Conservation (phyloP, 2,888 invertebrate genomes). For the Muschampia plurimacula region DNA sequence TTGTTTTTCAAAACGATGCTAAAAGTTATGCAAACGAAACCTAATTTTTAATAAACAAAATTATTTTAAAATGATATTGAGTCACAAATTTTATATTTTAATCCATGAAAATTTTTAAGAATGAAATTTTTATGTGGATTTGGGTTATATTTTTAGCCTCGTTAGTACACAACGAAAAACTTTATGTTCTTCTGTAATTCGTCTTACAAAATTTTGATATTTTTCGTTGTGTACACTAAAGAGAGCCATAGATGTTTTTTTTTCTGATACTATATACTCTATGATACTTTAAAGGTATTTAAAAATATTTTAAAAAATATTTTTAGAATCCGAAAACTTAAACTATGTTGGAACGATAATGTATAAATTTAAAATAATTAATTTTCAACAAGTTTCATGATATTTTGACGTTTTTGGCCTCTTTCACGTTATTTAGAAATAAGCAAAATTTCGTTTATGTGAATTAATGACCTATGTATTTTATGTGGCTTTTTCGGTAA, state of each 20-base stretch:
- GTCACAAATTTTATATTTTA: too few relatives aligned
- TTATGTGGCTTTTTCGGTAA: slow-evolving; percentile 71
- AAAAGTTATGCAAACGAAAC: slow-evolving; percentile 39
- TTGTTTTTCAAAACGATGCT: slow-evolving; percentile 53
- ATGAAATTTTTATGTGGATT: neutral
- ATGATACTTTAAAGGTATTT: neutral
- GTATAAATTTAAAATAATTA: neutral
- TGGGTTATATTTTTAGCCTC: slow-evolving; percentile 53
- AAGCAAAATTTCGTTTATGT: slow-evolving; percentile 53
- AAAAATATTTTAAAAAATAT: neutral
- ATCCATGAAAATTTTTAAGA: too few relatives aligned
- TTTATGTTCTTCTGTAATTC: slow-evolving; percentile 32
- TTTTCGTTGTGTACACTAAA: slow-evolving; percentile 40
- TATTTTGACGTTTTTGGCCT: slow-evolving; percentile 16
- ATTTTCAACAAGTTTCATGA: neutral
- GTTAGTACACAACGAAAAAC: slow-evolving; percentile 52
- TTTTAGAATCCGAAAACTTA: too few relatives aligned
- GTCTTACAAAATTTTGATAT: slow-evolving; percentile 31
- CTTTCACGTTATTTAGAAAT: slow-evolving; percentile 28
- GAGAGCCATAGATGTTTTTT: slow-evolving; percentile 23
- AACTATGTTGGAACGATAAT: neutral
- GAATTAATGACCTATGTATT: slow-evolving; percentile 54
- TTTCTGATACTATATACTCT: neutral
- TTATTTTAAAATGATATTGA: neutral
- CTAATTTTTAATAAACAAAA: neutral